Base-by-base conservation (phyloP, 2,888 invertebrate species). In the Cyclophora albipunctata region DNA sequence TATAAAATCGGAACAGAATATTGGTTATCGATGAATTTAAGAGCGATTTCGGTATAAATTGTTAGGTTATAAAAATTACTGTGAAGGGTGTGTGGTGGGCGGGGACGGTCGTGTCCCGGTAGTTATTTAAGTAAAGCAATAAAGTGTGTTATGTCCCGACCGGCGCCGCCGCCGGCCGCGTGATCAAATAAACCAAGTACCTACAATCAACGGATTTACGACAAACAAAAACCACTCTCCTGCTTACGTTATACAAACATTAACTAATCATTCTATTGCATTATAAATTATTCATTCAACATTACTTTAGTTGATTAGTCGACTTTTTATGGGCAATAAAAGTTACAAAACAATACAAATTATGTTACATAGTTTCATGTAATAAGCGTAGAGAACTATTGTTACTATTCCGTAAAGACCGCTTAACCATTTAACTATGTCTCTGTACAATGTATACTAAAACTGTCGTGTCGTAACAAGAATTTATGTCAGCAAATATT, bases 141-240 rank as follows among this genome's bases (percentile, higher is more conserved):
- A 81, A 81, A 80, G 64, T 59, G 54, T 55, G 73, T 78, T 74
- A 78, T 73, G 64, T 72, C 67, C 63, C 58, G 64, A 50, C 69
- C 68, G 71, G 74, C 73, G 73, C 71, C 71, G 69, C 55, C 63
- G 57, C 67, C 64, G 64, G 58, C 65, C 68, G 62, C 67, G 67
- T 78, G 78, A 81, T 81, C 77, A 78, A 81, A 81, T 79, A 78
- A 80, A 63, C 67, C 63, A 65, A 71, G 60, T 58, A 72, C 68
- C 59, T 58, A 72, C 68, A 73, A 64, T 63, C 69, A 69, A 73
- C 73, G 62, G 71, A 78, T 78, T 77, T 77, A 80, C 77, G 74
- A 71, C 63, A 63, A 55, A 63, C 71, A 65, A 64, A 65, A 69
- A 66, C 52, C 69, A 62, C 66, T 63, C 58, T 57, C 50, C 58